Evolutionary conservation across 2,888 invertebrate genomes (phyloP), one percentile per base, ranked within the genome.

Genomic region (Caenorhabditis sp.): DNA sequence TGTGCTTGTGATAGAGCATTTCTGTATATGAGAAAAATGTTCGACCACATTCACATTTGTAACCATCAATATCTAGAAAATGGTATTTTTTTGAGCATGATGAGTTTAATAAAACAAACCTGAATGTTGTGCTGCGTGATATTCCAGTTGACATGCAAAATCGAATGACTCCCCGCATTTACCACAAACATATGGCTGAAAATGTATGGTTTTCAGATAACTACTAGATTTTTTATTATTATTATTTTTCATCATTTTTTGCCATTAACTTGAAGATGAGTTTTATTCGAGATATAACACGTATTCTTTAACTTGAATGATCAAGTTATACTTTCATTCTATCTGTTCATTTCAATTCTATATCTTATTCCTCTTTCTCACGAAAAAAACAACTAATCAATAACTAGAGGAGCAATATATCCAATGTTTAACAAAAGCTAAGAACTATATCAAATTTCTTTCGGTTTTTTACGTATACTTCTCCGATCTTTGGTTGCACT

Each of bases 21-120:
- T 87, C 87, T 0, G 87, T 87, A 70, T 87, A 87, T 23, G 83
- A 81, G 65, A 76, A 85, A 71, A 87, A 87, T 8, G 83, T 84
- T 17, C 87, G 77, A 21, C 87, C 87, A 62, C 87, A 87, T 23
- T 87, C 84, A 63, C 87, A 87, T 64, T 85, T 86, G 71, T 82
- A 87, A 25, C 85, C 86, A 21, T 84, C 84, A 17, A 81, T 72
- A 61, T 82, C 86, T 85, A 73, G 36, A 36, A 36, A 36, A 36
- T 57, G n/a, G 26, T 26, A 12, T 49, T 49, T 38, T 36, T 23
- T 23, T 43, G 12, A 38, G 12, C 43, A 3, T 60, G 31, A 31
- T 31, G 5, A 31, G 31, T 4, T 31, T n/a, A n/a, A n/a, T n/a
- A n/a, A n/a, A n/a, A n/a, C n/a, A 31, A 31, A 85, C 82, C 69